phyloP scores from a whole-genome alignment of 2,888 invertebrate species.

The Carcina quercana region DNA sequence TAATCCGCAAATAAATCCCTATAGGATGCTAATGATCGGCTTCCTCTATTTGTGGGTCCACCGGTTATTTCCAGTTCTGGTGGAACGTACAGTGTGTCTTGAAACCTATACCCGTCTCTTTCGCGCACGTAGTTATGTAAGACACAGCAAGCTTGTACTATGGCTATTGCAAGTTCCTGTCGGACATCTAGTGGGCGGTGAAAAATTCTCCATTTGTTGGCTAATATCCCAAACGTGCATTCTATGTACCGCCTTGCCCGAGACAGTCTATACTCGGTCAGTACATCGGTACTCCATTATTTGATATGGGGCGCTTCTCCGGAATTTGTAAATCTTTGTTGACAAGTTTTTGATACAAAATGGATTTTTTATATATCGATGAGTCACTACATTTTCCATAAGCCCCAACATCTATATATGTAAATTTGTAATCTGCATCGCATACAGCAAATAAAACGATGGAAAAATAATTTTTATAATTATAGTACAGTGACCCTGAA shows the following conservation, averaged over 20 bases:
- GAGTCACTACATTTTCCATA: slow-evolving; percentile 9
- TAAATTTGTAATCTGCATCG: slow-evolving; percentile 12
- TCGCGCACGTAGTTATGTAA: neutral
- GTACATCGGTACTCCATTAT: neutral
- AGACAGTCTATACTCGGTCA: slow-evolving; percentile 2
- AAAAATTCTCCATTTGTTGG: slow-evolving; percentile 10
- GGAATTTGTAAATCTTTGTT: neutral
- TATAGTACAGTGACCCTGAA: neutral
- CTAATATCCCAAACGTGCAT: slow-evolving; percentile 11
- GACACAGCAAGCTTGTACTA: neutral
- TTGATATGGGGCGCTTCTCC: neutral
- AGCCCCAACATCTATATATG: slow-evolving; percentile 6
- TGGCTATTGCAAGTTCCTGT: neutral
- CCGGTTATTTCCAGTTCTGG: no score
- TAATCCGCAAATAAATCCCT: no score
- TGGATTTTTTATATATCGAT: slow-evolving; percentile 10
- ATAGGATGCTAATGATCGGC: no score
- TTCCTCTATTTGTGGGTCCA: no score
- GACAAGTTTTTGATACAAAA: slow-evolving; percentile 10
- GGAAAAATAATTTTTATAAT: neutral
- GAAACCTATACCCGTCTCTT: neutral
- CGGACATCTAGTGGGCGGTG: neutral
- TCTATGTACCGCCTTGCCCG: slow-evolving; percentile 10
- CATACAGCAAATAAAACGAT: slow-evolving; percentile 7
- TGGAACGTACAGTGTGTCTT: no score